A percentile compares a stretch with the other conserved stretches of the same genome.
Conservation (phyloP, 2,888 invertebrate species). For the Pollenia amentaria region DNA sequence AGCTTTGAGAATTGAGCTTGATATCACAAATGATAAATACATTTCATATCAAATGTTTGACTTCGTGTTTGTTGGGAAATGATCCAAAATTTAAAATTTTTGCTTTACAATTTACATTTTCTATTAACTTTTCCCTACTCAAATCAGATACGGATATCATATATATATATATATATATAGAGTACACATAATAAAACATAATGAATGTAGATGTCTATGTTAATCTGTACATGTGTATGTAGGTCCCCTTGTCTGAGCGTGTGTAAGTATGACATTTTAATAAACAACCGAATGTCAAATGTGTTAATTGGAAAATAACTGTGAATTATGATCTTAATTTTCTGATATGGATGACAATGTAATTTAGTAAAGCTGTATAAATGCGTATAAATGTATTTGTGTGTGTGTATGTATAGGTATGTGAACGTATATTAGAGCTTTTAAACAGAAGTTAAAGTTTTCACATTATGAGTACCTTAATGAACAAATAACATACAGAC, state of each 20-base stretch:
- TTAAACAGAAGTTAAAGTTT: slow-evolving; percentile 19
- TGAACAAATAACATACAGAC: slow-evolving; percentile 18
- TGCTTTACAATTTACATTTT: not conserved
- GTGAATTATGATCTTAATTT: slow-evolving; percentile 74
- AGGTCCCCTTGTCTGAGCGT: not conserved
- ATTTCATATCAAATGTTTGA: too few species aligned
- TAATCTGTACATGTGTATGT: not conserved
- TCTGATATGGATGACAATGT: slow-evolving; percentile 56
- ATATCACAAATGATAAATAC: too few species aligned
- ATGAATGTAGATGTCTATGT: not conserved
- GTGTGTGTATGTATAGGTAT: not conserved
- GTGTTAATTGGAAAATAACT: slow-evolving; percentile 74
- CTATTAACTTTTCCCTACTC: slow-evolving; percentile 6
- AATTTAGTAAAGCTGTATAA: not conserved
- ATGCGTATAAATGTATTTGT: not conserved
- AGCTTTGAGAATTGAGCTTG: too few species aligned
- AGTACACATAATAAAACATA: not conserved
- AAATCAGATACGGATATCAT: slow-evolving; percentile 28
- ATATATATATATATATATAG: not conserved
- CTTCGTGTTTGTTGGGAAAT: too few species aligned
- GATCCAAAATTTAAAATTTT: too few species aligned
- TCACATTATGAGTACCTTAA: slow-evolving; percentile 24
- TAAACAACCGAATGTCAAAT: slow-evolving; percentile 73
- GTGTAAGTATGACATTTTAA: slow-evolving; percentile 63
- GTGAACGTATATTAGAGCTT: slow-evolving; percentile 1